phyloP scores from a whole-genome alignment of 2,113 vertebrate genomes.

The Regulus satrapa region DNA sequence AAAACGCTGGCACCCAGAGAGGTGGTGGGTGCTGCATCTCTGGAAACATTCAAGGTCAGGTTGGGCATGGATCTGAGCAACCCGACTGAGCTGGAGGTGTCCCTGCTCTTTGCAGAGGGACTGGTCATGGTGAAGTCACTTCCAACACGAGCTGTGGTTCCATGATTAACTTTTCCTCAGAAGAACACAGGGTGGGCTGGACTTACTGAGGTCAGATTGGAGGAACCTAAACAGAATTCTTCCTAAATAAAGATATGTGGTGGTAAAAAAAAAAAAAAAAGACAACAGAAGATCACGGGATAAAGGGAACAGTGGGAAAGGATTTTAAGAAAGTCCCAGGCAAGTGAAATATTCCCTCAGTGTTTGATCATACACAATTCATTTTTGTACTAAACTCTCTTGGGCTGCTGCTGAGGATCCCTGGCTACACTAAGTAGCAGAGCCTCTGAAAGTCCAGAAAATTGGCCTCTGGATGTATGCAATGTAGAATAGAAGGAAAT shows the following conservation, averaged over 20 bases:
- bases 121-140: neutral
- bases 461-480: neutral
- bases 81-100: accelerated
- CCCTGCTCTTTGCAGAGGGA: neutral
- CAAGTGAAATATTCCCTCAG: neutral
- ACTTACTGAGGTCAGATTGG: neutral
- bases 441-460: neutral
- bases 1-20: accelerated
- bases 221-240: neutral
- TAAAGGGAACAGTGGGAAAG: neutral
- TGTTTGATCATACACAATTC: accelerated
- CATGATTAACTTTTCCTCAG: neutral
- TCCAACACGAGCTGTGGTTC: neutral
- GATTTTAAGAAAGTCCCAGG: neutral
- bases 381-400: neutral
- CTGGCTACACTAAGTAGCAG: accelerated
- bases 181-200: neutral
- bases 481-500: neutral
- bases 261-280: neutral
- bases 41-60: neutral
- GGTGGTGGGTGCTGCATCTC: neutral
- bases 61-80: neutral
- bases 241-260: neutral
- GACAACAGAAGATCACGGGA: accelerated
- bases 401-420: neutral